Conservation (phyloP, 1,140 invertebrate genomes). For the Atopsyche davidsoni region DNA sequence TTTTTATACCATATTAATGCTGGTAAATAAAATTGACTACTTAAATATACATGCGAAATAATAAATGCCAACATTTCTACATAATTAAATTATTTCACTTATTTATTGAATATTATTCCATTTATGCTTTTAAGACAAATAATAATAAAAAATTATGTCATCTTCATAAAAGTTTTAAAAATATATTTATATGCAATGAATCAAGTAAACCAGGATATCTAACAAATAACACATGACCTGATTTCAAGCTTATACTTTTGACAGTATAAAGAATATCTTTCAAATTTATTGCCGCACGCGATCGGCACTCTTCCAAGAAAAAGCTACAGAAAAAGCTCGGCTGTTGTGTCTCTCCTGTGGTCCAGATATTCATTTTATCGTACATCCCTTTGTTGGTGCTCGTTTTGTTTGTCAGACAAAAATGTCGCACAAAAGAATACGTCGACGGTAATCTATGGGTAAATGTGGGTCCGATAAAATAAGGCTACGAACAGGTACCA, state of each 20-base stretch:
- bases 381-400: slow-evolving; percentile 20
- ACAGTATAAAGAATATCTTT: slow-evolving; percentile 17
- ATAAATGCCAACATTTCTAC: no score
- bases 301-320: slow-evolving; percentile 14
- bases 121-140: no score
- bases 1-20: no score
- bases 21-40: no score
- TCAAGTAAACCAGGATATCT: background rate
- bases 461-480: slow-evolving; percentile 26
- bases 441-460: slow-evolving; percentile 21
- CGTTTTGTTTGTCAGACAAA: slow-evolving; percentile 18
- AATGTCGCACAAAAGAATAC: slow-evolving; percentile 25
- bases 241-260: slow-evolving; percentile 20
- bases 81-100: no score
- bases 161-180: background rate
- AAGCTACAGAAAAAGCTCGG: slow-evolving; percentile 13
- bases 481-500: slow-evolving; percentile 27
- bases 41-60: no score
- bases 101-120: no score
- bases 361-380: slow-evolving; percentile 28
- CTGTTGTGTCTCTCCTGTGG: slow-evolving; percentile 10
- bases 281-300: slow-evolving; percentile 24
- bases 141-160: no score
- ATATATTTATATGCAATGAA: background rate
- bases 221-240: slow-evolving; percentile 22